Conservation (phyloP, 2,888 invertebrate genomes). For the Hirtodrosophila alboralis region DNA sequence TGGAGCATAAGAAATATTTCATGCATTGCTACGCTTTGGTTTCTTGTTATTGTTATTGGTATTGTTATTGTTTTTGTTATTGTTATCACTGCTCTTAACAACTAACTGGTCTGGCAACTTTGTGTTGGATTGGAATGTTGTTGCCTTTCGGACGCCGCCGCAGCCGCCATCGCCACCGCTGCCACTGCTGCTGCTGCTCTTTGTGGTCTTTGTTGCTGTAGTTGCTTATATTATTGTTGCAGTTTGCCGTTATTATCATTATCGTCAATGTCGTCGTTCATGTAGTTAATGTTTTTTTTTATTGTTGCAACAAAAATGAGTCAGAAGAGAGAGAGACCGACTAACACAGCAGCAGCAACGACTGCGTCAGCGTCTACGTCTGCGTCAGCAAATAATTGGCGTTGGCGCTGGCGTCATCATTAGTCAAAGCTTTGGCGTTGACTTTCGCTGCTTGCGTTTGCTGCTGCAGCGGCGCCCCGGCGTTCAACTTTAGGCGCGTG, state of each 20-base stretch:
- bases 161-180: slow-evolving; percentile 7
- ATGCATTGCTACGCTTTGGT: slow-evolving; percentile 57
- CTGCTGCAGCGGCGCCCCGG: slow-evolving; percentile 1
- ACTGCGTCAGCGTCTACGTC: too few relatives aligned
- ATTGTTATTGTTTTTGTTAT: slow-evolving; percentile 31
- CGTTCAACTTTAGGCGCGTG: slow-evolving; percentile 36
- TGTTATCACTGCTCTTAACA: slow-evolving; percentile 54
- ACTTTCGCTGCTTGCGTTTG: not conserved
- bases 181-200: slow-evolving; percentile 16
- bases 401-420: slow-evolving; percentile 5
- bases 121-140: slow-evolving; percentile 68
- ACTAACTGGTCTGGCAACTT: slow-evolving; percentile 78
- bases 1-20: slow-evolving; percentile 75
- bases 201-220: too few relatives aligned
- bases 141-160: slow-evolving; percentile 61
- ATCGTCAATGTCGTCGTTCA: slow-evolving; percentile 50
- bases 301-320: slow-evolving; percentile 30
- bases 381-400: not conserved
- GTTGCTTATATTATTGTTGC: slow-evolving; percentile 24
- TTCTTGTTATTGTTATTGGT: slow-evolving; percentile 34
- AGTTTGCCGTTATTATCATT: slow-evolving; percentile 25
- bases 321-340: slow-evolving; percentile 27
- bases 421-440: slow-evolving; percentile 5
- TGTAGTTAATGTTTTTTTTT: slow-evolving; percentile 43
- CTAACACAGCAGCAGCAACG: slow-evolving; percentile 6